Conservation (phyloP, 2,797 vertebrate species). For the Smutsia temminckii region DNA sequence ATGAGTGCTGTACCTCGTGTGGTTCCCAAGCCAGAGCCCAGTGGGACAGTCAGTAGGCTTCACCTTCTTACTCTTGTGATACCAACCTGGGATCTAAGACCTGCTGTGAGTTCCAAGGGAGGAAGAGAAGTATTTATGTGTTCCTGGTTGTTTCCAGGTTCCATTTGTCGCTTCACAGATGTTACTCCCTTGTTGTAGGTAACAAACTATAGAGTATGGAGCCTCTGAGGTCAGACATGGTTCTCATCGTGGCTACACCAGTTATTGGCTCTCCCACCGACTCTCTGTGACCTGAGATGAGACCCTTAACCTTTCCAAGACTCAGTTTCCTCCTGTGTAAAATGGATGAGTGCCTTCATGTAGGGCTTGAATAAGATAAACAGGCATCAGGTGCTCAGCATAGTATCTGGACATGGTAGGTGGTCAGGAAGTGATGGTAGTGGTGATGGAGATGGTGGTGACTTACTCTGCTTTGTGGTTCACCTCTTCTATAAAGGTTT, state of each 20-base stretch:
- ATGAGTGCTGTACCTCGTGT: neutral
- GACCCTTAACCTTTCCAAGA: neutral
- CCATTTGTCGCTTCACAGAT: neutral
- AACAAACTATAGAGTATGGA: neutral
- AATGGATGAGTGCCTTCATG: neutral
- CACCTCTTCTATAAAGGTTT: neutral
- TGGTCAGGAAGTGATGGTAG: neutral
- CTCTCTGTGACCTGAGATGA: neutral
- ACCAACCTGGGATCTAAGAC: neutral
- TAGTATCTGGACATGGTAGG: neutral
- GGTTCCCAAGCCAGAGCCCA: neutral
- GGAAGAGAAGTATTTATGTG: neutral
- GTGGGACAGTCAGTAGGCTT: neutral
- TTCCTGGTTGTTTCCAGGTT: slow-evolving; percentile 19
- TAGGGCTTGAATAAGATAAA: neutral
- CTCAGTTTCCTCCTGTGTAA: neutral
- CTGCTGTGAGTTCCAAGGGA: neutral
- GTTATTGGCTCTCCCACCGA: neutral
- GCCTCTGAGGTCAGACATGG: neutral
- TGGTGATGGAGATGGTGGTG: neutral
- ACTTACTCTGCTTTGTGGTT: neutral
- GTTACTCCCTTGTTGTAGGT: neutral
- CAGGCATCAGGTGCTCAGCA: neutral
- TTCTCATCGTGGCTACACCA: neutral
- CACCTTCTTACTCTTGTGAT: neutral